Conservation (phyloP, 1,140 invertebrate species). For the Penaeus chinensis region DNA sequence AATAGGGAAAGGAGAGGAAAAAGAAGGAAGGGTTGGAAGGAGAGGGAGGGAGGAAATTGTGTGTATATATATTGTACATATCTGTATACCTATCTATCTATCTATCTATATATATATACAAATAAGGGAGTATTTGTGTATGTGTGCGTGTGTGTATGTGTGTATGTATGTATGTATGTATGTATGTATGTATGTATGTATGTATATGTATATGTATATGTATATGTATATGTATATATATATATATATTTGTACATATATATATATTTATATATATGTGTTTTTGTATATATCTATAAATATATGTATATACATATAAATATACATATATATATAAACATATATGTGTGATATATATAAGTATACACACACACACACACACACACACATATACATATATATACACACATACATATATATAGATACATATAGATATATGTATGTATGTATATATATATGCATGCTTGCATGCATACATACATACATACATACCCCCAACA, state of each 20-base stretch:
- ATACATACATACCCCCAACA: no score
- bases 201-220: background rate
- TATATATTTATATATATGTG: background rate
- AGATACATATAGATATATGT: no score
- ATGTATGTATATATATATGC: no score
- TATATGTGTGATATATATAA: background rate
- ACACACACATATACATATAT: no score
- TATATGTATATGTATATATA: background rate
- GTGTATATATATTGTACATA: no score
- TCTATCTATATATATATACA: conserved; percentile 12
- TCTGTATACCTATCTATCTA: background rate
- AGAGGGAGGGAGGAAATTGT: background rate
- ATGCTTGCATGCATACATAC: no score
- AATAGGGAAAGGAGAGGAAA: background rate
- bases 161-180: background rate
- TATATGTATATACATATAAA: conserved; percentile 28
- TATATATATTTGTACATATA: background rate
- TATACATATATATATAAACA: conserved; percentile 15
- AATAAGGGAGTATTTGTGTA: background rate
- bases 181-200: background rate
- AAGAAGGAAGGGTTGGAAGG: background rate
- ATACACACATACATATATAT: no score
- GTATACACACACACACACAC: background rate
- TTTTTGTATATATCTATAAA: background rate
- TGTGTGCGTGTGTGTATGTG: background rate